Conservation (phyloP, 2,797 vertebrate genomes). For the Tarsius wallacei region DNA sequence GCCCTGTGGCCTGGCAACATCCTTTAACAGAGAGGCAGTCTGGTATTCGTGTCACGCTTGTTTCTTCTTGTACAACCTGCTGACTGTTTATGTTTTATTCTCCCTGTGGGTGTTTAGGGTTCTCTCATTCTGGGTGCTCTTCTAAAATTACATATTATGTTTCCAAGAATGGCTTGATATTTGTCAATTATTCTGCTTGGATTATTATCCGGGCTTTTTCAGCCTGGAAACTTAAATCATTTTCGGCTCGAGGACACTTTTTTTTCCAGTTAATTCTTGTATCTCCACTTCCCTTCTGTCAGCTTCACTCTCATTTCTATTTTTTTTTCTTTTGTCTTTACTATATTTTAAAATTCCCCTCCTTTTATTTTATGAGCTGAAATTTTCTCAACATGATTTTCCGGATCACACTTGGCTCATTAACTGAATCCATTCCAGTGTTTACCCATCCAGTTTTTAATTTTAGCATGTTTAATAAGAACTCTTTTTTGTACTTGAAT, state of each 20-base stretch:
- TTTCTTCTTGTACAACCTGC: not conserved
- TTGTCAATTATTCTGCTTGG: not conserved
- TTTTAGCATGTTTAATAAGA: not conserved
- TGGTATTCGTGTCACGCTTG: not conserved
- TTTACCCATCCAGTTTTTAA: not conserved
- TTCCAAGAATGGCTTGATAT: not conserved
- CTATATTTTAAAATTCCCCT: not conserved
- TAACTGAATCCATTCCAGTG: accelerated
- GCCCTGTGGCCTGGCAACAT: not conserved
- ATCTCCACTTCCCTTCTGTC: not conserved
- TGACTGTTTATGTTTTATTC: no score
- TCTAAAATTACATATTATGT: not conserved
- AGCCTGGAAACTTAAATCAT: not conserved
- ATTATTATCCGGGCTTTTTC: not conserved
- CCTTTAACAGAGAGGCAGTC: not conserved
- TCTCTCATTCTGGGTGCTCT: not conserved
- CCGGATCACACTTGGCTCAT: not conserved
- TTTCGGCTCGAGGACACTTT: not conserved
- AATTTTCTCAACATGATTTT: not conserved
- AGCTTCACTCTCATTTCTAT: not conserved
- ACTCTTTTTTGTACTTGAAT: not conserved
- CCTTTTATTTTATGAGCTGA: not conserved
- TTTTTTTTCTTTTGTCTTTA: not conserved
- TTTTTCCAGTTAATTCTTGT: not conserved
- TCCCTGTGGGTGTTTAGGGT: not conserved